A percentile compares a stretch with the other conserved stretches of the same genome.
phyloP scores from a whole-genome alignment of 2,888 invertebrate genomes.

The Nemapogon koenigi region DNA sequence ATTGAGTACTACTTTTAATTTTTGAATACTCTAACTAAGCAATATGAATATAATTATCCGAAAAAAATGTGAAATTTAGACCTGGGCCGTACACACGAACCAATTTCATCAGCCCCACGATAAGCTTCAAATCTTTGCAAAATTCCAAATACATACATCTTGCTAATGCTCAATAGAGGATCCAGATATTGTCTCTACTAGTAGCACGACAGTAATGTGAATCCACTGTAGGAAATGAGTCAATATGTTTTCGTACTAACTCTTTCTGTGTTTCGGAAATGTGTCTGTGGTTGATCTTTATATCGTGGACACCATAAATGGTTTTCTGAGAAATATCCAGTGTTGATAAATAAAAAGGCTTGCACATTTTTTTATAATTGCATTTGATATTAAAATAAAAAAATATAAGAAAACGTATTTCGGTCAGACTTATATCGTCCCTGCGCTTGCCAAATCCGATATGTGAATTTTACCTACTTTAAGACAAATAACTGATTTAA shows the following conservation, averaged over 20 bases:
- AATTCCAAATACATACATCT: slow-evolving; percentile 13
- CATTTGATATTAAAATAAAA: slow-evolving; percentile 13
- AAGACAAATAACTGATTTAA: no score
- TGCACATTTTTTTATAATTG: slow-evolving; percentile 11
- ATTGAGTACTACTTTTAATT: no score
- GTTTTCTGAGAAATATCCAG: slow-evolving; percentile 13
- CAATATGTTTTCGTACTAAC: slow-evolving; percentile 12
- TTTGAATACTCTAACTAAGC: no score
- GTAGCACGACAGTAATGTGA: slow-evolving; percentile 14
- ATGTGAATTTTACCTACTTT: no score
- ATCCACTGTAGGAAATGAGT: slow-evolving; percentile 13
- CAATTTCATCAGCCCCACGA: no score
- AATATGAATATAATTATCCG: no score
- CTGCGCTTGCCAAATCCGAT: no score
- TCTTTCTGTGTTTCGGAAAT: slow-evolving; percentile 2
- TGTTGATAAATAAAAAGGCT: slow-evolving; percentile 12
- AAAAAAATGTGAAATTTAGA: no score
- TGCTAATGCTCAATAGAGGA: slow-evolving; percentile 11
- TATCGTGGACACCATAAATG: slow-evolving; percentile 12
- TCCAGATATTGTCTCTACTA: slow-evolving; percentile 13
- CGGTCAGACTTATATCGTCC: no score
- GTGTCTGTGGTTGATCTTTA: slow-evolving; percentile 7
- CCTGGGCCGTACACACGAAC: no score
- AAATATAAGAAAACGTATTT: slow-evolving; percentile 11
- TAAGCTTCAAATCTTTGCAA: no score